Conservation (phyloP, 53 echinoderm and acorn worm species). For the Crossaster papposus region DNA sequence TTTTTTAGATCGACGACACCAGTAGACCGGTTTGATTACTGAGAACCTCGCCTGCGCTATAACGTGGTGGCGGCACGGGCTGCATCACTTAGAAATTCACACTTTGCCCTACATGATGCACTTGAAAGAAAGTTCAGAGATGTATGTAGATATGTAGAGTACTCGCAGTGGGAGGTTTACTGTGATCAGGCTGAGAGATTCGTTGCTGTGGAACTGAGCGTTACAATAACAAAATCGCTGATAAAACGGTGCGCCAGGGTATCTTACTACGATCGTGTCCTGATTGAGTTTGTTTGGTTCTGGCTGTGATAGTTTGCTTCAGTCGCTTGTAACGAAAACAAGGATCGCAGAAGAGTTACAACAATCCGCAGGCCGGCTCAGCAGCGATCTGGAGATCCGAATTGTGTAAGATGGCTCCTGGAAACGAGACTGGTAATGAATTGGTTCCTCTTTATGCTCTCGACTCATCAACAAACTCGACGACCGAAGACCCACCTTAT, state of each 20-base stretch:
- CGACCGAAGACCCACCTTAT: conserved; percentile 5
- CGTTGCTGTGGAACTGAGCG: neutral
- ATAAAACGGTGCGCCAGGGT: neutral
- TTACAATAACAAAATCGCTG: neutral
- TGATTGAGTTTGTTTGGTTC: neutral
- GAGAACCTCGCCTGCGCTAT: neutral
- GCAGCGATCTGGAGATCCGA: neutral
- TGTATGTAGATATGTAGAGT: neutral
- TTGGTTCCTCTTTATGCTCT: neutral
- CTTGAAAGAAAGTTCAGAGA: neutral
- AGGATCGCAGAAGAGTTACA: neutral
- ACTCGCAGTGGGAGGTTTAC: neutral
- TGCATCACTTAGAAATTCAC: neutral
- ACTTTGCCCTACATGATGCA: too few species aligned
- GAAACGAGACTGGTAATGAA: neutral
- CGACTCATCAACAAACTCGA: neutral
- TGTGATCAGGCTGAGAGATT: neutral
- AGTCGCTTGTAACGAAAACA: neutral
- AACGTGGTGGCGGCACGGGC: neutral
- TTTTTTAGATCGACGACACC: neutral
- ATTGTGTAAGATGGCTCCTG: neutral
- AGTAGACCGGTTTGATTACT: neutral
- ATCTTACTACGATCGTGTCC: neutral
- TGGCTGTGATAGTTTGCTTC: neutral
- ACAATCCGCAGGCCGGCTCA: neutral